Evolutionary conservation across 2,888 invertebrate genomes (phyloP), one percentile per base, ranked within the genome.

Genomic region (Dromius quadrimaculatus): DNA sequence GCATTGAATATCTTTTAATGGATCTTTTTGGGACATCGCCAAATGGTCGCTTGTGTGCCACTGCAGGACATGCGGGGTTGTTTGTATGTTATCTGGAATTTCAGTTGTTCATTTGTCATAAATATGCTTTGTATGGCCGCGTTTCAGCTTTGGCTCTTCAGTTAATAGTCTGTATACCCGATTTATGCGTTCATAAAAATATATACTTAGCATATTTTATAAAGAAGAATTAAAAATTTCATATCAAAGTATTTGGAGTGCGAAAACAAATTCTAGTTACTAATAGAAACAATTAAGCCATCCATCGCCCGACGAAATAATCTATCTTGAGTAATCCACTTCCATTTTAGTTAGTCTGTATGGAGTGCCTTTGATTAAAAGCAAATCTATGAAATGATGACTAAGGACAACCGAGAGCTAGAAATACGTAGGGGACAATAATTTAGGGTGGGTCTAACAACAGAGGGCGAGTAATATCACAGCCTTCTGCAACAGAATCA

Each of bases 401-500:
- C 50, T 54, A 54, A 54, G 13, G 15, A 54, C 50, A 41, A 41
- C 15, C 15, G 15, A 54, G 50, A 54, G 28, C 50, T 54, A 54
- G 50, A 54, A 54, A 54, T 41, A 54, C 28, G 50, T 23, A 17
- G 15, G 43, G 15, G 50, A 54, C 50, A 54, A 28, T 15, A n/a
- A n/a, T n/a, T 28, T 13, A 11, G 50, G 50, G 41, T 41, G 41
- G 15, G 50, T 54, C 6, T 13, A 47, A 47, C 47, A 47, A 54
- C 50, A 54, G 23, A 54, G 50, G 50, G 36, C 45, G 22, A n/a
- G 50, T 28, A 57, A 57, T 57, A 57, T 57, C 28, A n/a, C 32
- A 34, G 34, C 8, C 20, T 38, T 19, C 11, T 32, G 47, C 50
- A 65, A 65, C 50, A 47, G 73, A 74, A 72, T 75, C 74, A 76